A percentile compares a stretch with the other conserved stretches of the same genome.
These are phyloP conservation scores for Heliangelus exortis DNA, from an alignment of 2,797 vertebrate genomes.

Conservation along the genomic window DNA sequence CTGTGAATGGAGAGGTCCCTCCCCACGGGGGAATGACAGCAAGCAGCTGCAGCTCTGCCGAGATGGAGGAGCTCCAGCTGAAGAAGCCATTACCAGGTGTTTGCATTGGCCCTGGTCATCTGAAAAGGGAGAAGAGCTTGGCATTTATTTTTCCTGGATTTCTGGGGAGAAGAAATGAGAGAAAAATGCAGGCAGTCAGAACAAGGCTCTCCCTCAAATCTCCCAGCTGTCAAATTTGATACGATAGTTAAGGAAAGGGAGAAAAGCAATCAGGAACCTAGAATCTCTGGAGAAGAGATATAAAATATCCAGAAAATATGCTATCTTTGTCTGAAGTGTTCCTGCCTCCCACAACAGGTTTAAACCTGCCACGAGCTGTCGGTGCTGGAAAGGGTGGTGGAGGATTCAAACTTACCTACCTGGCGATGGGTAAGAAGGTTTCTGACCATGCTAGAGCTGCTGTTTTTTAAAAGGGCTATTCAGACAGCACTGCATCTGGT, in stretches of 20 bases:
- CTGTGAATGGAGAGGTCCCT: rapidly evolving
- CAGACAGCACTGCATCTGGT: neutral
- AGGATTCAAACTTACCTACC: neutral
- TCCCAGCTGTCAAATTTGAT: neutral
- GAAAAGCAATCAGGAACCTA: neutral
- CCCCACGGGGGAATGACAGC: rapidly evolving
- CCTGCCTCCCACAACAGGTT: neutral
- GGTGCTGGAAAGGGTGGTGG: neutral
- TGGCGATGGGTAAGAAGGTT: neutral
- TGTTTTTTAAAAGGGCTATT: neutral
- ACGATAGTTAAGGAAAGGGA: neutral
- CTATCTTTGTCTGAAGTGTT: neutral
- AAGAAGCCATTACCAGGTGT: neutral
- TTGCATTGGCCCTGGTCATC: neutral
- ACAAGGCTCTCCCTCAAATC: neutral
- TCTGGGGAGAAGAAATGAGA: neutral
- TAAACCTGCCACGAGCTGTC: neutral
- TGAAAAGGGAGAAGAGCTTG: neutral
- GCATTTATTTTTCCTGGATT: neutral
- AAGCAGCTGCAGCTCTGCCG: neutral
- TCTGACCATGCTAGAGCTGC: neutral
- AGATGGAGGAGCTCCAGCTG: neutral
- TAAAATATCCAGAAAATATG: neutral
- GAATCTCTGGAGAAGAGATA: neutral
- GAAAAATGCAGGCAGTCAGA: neutral